phyloP scores from a whole-genome alignment of 2,797 vertebrate genomes.

The Notolepis coatsorum region DNA sequence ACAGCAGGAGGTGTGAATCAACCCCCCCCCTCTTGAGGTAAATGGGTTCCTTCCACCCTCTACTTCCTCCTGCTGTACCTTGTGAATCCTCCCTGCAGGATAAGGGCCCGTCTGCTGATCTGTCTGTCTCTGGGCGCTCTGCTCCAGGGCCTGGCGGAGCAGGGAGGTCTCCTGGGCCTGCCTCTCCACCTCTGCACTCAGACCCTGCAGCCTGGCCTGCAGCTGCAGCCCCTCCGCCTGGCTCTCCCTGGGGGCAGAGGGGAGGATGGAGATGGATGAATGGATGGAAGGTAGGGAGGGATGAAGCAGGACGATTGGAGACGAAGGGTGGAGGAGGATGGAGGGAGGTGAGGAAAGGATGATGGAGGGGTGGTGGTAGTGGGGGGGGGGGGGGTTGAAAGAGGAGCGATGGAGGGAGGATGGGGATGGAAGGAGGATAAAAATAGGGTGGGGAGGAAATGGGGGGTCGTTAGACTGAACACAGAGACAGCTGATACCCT shows the following conservation, averaged over 20 bases:
- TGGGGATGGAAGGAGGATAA: too few species aligned
- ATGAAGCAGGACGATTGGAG: background rate
- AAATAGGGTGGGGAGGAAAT: too few species aligned
- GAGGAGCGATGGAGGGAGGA: too few species aligned
- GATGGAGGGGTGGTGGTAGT: too few species aligned
- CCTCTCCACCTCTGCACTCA: slow-evolving; percentile 42
- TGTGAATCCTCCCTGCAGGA: slow-evolving; percentile 20
- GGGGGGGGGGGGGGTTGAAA: too few species aligned
- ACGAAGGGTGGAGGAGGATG: too few species aligned
- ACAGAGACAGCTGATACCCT: too few species aligned
- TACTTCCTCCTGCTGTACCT: slow-evolving; percentile 21
- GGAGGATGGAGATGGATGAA: background rate
- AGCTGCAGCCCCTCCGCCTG: slow-evolving; percentile 29
- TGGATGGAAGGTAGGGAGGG: background rate
- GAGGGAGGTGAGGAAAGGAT: background rate
- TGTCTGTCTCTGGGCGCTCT: slow-evolving; percentile 29
- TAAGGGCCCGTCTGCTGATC: slow-evolving; percentile 24
- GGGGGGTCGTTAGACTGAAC: too few species aligned
- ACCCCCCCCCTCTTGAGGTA: background rate
- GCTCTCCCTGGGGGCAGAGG: slow-evolving; percentile 33
- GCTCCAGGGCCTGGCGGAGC: slow-evolving; percentile 42
- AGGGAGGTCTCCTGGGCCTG: slow-evolving; percentile 42
- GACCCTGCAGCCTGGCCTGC: slow-evolving; percentile 39
- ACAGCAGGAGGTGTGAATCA: background rate
- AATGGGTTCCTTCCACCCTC: background rate